Base-by-base conservation (phyloP, 2,888 invertebrate genomes). In the Ferdinandea cuprea region DNA sequence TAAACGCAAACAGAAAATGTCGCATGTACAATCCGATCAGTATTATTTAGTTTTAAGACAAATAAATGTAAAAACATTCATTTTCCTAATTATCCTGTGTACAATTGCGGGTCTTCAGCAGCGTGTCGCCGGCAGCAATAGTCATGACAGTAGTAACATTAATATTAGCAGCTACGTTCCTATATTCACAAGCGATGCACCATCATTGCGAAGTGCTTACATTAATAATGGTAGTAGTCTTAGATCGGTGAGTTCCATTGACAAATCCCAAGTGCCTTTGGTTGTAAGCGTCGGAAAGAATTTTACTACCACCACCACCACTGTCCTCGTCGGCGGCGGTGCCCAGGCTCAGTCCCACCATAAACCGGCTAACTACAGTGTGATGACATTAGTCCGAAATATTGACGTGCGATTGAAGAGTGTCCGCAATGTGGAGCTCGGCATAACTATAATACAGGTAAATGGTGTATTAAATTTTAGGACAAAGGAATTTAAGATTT, bases 371-470 rank as follows among this genome's bases (percentile, higher is more conserved):
- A 89, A 88, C 72, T 87, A 88, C 71, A 90, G 89, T 85, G 88
- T 89, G 3, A 71, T 88, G 72, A 88, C 87, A 59, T 77, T 90
- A 30, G 87, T 90, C 9, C 87, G 87, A 32, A 90, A 88, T 85
- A 87, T 91, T 21, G 89, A 90, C 72, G 72, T 83, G 2, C 87
- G 89, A 35, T 77, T 91, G 42, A 88, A 87, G 56, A 88, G 86
- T 56, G 89, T 91, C 52, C 87, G 90, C 30, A 91, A 91, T 86
- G 86, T 88, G 3, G 91, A 91, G 85, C 87, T 91, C 86, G 88
- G 89, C 13, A 87, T 91, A 52, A 87, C 91, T 6, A 88, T 88
- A 32, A 89, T 91, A 69, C 91, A 91, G 87, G 90, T 90, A 42
- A 85, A 61, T 58, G 46, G 25, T 17, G 9, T 28, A n/a, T n/a